These are phyloP conservation scores for Salarias fasciatus DNA, from an alignment of 2,797 vertebrate species.

Conservation along the genomic window DNA sequence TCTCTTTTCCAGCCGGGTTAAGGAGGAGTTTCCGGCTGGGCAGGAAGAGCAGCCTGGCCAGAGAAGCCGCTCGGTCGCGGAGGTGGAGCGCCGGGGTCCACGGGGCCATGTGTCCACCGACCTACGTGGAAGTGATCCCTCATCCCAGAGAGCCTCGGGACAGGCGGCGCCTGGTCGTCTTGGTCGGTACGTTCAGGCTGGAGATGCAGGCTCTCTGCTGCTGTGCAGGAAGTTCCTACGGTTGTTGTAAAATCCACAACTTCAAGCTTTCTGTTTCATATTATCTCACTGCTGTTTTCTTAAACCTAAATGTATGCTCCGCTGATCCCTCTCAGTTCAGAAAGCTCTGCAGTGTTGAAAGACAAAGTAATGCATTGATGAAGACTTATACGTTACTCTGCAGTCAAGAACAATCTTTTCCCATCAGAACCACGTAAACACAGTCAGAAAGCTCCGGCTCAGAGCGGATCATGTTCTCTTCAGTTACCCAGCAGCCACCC, in stretches of 20 bases:
- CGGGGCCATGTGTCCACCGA: slow-evolving; percentile 79
- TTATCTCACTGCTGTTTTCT: slow-evolving; percentile 15
- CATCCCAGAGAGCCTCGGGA: slow-evolving; percentile 83
- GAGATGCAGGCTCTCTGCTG: no score
- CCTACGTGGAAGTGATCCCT: slow-evolving; percentile 89
- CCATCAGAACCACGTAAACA: slow-evolving; percentile 72
- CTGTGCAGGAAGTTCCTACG: neutral
- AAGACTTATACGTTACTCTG: slow-evolving; percentile 67
- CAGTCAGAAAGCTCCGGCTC: slow-evolving; percentile 56
- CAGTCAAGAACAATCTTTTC: slow-evolving; percentile 57
- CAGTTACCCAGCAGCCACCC: slow-evolving; percentile 59
- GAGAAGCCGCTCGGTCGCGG: slow-evolving; percentile 83
- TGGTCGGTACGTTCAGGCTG: slow-evolving; percentile 86
- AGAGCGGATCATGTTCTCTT: slow-evolving; percentile 64
- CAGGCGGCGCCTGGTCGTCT: slow-evolving; percentile 86
- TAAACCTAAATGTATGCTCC: slow-evolving; percentile 15
- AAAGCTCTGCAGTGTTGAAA: slow-evolving; percentile 33
- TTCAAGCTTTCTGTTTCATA: slow-evolving; percentile 37
- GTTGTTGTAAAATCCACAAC: neutral
- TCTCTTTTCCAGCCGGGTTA: slow-evolving; percentile 85
- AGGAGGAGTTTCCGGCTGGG: slow-evolving; percentile 95
- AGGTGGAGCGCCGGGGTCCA: slow-evolving; percentile 83
- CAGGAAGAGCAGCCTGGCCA: slow-evolving; percentile 86
- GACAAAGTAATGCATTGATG: slow-evolving; percentile 53
- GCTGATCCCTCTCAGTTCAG: slow-evolving; percentile 21